These are phyloP conservation scores for Pseudococcus viburni DNA, from an alignment of 2,888 invertebrate species.

Conservation along the genomic window DNA sequence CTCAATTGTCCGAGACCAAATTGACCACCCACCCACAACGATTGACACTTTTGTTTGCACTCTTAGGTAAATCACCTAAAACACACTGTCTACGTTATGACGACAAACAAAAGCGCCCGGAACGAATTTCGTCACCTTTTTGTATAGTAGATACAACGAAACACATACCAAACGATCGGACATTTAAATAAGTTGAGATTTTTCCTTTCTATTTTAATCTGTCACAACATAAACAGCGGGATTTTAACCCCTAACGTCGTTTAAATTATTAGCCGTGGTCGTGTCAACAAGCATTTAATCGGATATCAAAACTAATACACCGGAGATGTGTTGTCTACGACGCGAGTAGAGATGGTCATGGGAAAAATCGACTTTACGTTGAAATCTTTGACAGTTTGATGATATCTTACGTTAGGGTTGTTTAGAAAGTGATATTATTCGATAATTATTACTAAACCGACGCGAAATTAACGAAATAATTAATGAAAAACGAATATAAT, in stretches of 20 bases:
- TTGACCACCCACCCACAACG: constrained; percentile 47
- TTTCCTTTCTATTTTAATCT: constrained; percentile 29
- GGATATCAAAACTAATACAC: constrained; percentile 2
- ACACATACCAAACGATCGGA: constrained; percentile 11
- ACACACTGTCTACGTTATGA: constrained; percentile 2
- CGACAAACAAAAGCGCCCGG: constrained; percentile 48
- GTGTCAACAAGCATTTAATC: not conserved
- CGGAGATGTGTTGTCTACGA: not conserved
- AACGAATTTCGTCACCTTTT: constrained; percentile 55
- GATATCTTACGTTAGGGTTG: not conserved
- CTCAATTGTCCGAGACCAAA: constrained; percentile 42
- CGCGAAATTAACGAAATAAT: not conserved
- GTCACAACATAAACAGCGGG: constrained; percentile 43
- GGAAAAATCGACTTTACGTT: not conserved
- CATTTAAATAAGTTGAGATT: not conserved
- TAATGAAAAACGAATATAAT: not conserved
- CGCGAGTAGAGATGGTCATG: not conserved
- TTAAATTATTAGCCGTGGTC: not conserved
- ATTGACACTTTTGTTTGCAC: constrained; percentile 53
- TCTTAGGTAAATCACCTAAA: constrained; percentile 42
- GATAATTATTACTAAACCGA: not conserved
- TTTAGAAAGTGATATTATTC: not conserved
- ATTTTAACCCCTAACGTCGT: constrained; percentile 40
- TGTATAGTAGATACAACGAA: not conserved
- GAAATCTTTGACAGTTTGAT: not conserved